phyloP scores from a whole-genome alignment of 2,888 invertebrate species.

The Macrophya annulata region DNA sequence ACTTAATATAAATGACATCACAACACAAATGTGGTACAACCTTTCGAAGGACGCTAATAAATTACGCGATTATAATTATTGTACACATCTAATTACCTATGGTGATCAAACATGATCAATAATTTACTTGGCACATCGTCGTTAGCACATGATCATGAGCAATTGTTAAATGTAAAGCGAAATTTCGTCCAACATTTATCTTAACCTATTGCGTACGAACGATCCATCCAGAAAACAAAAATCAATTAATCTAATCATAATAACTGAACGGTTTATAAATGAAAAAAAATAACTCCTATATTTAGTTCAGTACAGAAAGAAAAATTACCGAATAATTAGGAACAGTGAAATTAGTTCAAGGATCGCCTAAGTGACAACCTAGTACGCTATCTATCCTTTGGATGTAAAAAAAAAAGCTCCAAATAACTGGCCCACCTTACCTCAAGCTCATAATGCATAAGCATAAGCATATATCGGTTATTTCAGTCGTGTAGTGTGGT shows the following conservation, averaged over 20 bases:
- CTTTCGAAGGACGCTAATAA: slow-evolving; percentile 36
- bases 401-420: slow-evolving; percentile 25
- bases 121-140: slow-evolving; percentile 17
- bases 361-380: neutral
- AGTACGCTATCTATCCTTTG: neutral
- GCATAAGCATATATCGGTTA: slow-evolving; percentile 60
- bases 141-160: slow-evolving; percentile 21
- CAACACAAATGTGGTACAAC: neutral
- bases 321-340: neutral
- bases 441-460: neutral
- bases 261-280: slow-evolving; percentile 9
- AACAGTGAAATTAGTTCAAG: neutral
- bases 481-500: slow-evolving; percentile 71
- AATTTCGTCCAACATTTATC: slow-evolving; percentile 19
- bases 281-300: neutral
- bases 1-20: neutral
- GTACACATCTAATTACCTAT: neutral
- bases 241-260: slow-evolving; percentile 30
- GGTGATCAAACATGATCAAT: slow-evolving; percentile 47
- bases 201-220: neutral
- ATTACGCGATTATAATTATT: slow-evolving; percentile 34
- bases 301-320: neutral
- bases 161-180: neutral
- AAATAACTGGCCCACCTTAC: slow-evolving; percentile 24
- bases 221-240: slow-evolving; percentile 1